Conservation (phyloP, 2,113 vertebrate genomes). For the Hyla sarda region DNA sequence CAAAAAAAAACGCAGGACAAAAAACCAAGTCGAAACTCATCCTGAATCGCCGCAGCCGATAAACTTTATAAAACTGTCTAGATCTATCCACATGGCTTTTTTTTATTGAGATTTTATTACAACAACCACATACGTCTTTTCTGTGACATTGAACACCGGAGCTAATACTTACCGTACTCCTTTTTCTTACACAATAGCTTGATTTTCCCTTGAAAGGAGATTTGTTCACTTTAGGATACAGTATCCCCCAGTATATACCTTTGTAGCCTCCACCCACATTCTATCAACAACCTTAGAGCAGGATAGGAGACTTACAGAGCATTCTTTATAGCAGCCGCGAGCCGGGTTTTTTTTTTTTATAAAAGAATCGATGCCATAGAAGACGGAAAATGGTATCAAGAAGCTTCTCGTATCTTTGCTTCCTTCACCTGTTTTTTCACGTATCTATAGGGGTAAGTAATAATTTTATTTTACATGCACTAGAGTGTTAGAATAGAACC, state of each 20-base stretch:
- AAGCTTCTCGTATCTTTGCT: not conserved
- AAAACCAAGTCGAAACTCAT: too few relatives aligned
- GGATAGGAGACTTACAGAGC: constrained; percentile 9
- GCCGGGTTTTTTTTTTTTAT: not conserved
- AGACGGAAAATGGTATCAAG: constrained; percentile 32
- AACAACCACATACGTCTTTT: not conserved
- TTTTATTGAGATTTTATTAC: not conserved
- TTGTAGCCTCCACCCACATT: constrained; percentile 48
- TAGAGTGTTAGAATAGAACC: too few relatives aligned
- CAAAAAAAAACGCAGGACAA: too few relatives aligned
- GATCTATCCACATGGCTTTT: too few relatives aligned
- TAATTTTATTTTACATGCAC: not conserved
- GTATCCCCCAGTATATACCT: constrained; percentile 45
- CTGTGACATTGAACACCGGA: not conserved
- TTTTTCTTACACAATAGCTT: constrained; percentile 5
- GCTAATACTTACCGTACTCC: not conserved
- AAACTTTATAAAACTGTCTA: too few relatives aligned
- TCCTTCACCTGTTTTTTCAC: not conserved
- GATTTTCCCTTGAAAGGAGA: not conserved
- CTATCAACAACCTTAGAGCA: constrained; percentile 40
- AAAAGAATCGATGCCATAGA: not conserved
- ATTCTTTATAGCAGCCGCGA: constrained; percentile 44
- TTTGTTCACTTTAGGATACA: constrained; percentile 24
- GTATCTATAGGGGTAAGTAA: constrained; percentile 29
- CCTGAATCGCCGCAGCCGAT: too few relatives aligned